phyloP scores from a whole-genome alignment of 2,113 vertebrate genomes.

The Chionis minor region DNA sequence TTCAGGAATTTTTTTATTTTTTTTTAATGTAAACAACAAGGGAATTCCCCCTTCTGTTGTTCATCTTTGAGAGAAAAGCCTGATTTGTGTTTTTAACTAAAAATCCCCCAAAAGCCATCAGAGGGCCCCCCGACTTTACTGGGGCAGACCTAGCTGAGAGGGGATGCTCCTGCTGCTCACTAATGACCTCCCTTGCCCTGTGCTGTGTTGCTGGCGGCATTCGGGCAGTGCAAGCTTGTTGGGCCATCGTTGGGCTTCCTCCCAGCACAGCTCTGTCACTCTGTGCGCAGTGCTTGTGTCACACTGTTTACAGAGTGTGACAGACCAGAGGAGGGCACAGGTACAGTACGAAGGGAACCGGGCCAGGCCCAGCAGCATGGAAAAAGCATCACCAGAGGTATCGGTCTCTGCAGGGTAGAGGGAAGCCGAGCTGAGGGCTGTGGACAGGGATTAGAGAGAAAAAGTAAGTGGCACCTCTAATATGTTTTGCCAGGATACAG shows the following conservation, averaged over 20 bases:
- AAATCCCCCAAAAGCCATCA: not conserved
- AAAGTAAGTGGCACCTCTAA: not conserved
- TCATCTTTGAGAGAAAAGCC: not conserved
- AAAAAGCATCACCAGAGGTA: not conserved
- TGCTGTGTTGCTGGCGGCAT: rapidly evolving
- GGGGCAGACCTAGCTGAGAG: not conserved
- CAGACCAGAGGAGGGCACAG: not conserved
- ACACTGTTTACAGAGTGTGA: not conserved
- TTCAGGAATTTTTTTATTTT: not conserved
- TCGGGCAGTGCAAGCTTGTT: rapidly evolving
- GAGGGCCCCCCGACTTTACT: not conserved
- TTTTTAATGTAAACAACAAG: not conserved
- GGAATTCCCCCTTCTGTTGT: not conserved
- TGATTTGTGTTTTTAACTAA: not conserved
- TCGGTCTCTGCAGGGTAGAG: rapidly evolving
- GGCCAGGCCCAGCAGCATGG: not conserved
- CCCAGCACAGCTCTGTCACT: not conserved
- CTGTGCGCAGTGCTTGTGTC: not conserved
- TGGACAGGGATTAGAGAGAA: not conserved
- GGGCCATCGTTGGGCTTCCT: not conserved
- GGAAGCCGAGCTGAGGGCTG: not conserved
- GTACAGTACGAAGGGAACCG: not conserved
- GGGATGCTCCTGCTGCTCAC: not conserved
- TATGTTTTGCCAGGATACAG: not conserved
- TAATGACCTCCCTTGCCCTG: not conserved